Conservation (phyloP, 2,113 vertebrate species). For the Rafetus swinhoei region DNA sequence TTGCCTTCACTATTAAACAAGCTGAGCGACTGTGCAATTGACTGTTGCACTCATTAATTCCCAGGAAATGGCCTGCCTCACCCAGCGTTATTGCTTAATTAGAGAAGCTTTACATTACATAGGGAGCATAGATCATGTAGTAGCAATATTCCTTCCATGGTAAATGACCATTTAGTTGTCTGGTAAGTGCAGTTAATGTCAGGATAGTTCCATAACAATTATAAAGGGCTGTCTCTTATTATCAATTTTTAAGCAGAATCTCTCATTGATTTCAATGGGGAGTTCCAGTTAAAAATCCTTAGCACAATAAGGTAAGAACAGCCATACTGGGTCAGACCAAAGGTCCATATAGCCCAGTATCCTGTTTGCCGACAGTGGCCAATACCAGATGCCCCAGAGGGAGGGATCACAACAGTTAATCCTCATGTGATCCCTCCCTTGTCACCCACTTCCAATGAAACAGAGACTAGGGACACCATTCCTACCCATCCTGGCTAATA, state of each 20-base stretch:
- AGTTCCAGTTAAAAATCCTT: not conserved
- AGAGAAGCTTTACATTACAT: not conserved
- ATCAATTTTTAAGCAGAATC: not conserved
- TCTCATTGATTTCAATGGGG: not conserved
- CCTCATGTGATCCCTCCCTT: too few relatives aligned
- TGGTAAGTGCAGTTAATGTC: not conserved
- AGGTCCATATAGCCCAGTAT: too few relatives aligned
- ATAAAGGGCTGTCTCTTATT: not conserved
- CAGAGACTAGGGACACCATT: too few relatives aligned
- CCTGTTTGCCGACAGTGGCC: too few relatives aligned
- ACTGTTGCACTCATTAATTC: not conserved
- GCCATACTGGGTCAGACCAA: too few relatives aligned
- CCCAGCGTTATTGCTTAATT: not conserved
- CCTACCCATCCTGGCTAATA: too few relatives aligned
- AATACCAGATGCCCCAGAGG: too few relatives aligned
- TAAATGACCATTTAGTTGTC: not conserved
- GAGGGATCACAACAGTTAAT: too few relatives aligned
- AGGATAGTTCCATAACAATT: not conserved
- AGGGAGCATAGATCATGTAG: not conserved
- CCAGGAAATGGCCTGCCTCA: not conserved
- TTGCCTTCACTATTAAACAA: not conserved
- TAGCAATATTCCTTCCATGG: not conserved
- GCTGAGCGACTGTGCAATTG: not conserved
- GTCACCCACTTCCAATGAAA: too few relatives aligned
- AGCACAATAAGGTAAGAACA: too few relatives aligned